Percentiles rank a stretch among this genome's conserved stretches.
phyloP scores from a whole-genome alignment of 2,888 invertebrate species.

The Eudemis profundana region DNA sequence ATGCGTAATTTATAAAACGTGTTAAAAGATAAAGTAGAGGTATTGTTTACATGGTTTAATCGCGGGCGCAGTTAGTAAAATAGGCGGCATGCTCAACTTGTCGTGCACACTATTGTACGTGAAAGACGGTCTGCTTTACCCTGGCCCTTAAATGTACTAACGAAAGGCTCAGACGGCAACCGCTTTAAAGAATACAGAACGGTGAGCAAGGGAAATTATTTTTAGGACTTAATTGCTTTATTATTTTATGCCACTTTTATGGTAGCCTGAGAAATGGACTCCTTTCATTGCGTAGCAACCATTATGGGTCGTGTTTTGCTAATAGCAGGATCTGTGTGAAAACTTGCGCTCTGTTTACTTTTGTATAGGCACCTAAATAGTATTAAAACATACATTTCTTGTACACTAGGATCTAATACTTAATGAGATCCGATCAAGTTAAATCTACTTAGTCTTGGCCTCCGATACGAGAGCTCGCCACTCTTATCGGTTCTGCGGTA shows the following conservation, averaged over 20 bases:
- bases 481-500: no score
- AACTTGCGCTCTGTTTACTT: no score
- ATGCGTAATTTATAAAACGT: no score
- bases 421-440: no score
- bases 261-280: constrained; percentile 8
- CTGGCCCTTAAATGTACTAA: constrained; percentile 16
- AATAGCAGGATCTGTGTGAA: neutral
- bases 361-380: no score
- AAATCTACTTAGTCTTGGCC: no score
- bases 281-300: neutral
- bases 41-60: neutral
- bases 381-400: no score
- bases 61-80: constrained; percentile 10
- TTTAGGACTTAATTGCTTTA: constrained; percentile 8
- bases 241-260: neutral
- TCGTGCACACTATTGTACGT: constrained; percentile 18
- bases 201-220: constrained; percentile 8
- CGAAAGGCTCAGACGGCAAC: constrained; percentile 3
- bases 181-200: neutral
- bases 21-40: neutral
- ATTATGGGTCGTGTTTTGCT: neutral
- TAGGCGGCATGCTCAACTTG: constrained; percentile 11
- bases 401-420: no score
- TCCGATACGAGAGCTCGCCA: no score
- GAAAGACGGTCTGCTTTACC: constrained; percentile 4